Evolutionary conservation across 2,888 invertebrate genomes (phyloP).

Genomic region (Zele albiditarsus): DNA sequence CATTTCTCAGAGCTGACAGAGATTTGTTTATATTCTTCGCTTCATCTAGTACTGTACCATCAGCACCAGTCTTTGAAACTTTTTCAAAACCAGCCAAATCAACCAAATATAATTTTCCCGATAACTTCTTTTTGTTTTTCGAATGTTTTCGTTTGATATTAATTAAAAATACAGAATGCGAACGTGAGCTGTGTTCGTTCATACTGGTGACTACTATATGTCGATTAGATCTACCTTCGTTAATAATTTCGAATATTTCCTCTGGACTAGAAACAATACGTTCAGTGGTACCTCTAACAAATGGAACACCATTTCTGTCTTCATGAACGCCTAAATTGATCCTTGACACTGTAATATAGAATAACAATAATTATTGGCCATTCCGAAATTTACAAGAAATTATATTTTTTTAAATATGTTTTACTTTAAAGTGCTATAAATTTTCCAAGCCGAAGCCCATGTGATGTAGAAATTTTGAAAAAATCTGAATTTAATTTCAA

Average conservation of each 20-base stretch:
- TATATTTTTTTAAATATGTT: no score
- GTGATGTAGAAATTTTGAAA: no score
- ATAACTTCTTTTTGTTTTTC: slow-evolving; percentile 98
- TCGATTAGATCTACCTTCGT: slow-evolving; percentile 99
- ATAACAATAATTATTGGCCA: no score
- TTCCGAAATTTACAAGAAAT: no score
- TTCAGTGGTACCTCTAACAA: slow-evolving; percentile 99
- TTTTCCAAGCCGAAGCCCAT: no score
- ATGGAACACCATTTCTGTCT: slow-evolving; percentile 99
- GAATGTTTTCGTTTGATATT: slow-evolving; percentile 99
- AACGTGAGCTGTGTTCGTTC: slow-evolving; percentile 99
- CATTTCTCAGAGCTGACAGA: slow-evolving; percentile 98
- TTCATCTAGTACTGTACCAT: slow-evolving; percentile 98
- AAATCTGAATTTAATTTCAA: no score
- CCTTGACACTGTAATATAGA: slow-evolving; percentile 85
- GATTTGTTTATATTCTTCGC: slow-evolving; percentile 99
- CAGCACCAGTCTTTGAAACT: slow-evolving; percentile 99
- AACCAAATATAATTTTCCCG: slow-evolving; percentile 98
- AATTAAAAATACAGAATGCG: slow-evolving; percentile 99
- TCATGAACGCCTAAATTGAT: slow-evolving; percentile 99
- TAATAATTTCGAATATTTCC: slow-evolving; percentile 99
- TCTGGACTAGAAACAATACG: slow-evolving; percentile 99
- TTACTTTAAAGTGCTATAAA: no score
- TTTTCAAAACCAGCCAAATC: slow-evolving; percentile 99
- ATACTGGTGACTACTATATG: slow-evolving; percentile 99